A percentile compares a stretch with the other conserved stretches of the same genome.
Conservation (phyloP, 2,113 vertebrate genomes). For the Craseonycteris thonglongyai region DNA sequence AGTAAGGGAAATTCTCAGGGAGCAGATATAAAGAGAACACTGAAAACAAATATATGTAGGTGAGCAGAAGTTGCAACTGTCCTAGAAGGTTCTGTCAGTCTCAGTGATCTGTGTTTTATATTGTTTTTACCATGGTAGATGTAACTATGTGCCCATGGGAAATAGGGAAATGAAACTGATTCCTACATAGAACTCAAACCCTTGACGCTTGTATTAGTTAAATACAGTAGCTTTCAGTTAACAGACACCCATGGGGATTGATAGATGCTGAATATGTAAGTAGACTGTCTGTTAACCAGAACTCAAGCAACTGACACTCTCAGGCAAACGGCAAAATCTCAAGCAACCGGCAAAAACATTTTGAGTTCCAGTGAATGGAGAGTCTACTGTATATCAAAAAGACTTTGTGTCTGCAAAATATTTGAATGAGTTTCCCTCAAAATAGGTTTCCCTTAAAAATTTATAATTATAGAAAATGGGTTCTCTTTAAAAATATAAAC, state of each 20-base stretch:
- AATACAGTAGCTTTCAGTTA: no score
- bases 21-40: not conserved
- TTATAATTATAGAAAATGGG: not conserved
- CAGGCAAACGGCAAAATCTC: no score
- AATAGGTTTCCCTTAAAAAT: not conserved
- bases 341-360: no score
- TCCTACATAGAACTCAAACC: not conserved
- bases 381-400: not conserved
- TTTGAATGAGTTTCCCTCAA: slow-evolving; percentile 28
- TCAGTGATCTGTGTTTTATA: not conserved
- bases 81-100: not conserved
- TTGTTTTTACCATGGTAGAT: not conserved
- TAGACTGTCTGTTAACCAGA: no score
- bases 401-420: not conserved
- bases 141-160: not conserved
- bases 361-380: no score
- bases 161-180: not conserved
- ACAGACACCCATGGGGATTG: no score
- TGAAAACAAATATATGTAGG: not conserved
- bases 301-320: no score
- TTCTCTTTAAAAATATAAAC: not conserved
- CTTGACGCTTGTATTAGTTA: not conserved
- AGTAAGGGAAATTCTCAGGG: not conserved
- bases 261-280: no score
- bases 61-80: not conserved